Base-by-base conservation (phyloP, 1,140 invertebrate genomes). In the Holcopasites calliopsidis region DNA sequence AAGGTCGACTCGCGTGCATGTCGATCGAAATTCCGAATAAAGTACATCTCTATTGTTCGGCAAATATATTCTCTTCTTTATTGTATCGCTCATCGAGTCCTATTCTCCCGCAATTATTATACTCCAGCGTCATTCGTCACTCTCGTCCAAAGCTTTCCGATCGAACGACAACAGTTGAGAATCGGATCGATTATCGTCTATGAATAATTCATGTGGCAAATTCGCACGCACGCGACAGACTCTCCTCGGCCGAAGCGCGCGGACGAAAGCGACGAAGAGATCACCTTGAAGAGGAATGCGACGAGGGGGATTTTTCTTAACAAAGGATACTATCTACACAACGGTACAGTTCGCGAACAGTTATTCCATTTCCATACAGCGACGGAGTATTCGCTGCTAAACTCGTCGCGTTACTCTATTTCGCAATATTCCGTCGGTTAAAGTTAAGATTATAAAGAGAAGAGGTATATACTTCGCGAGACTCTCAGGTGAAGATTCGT, bases 251-350 rank as follows among this genome's bases (percentile, higher is more conserved):
- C 49, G 40, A 62, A 42, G 18, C 50, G 21, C 26, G 58, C 57
- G 57, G 18, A 44, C 6, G 42, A 65, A 52, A 64, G 33, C 71
- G 50, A 55, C 55, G 52, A 65, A 64, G 71, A 42, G 61, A 73
- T 73, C 60, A 73, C 71, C 71, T 73, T 73, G 71, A 65, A 44
- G 28, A 42, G 47, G 61, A 65, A 73, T 73, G 71, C 35, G 61
- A 73, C 52, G 55, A 65, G 23, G n/a, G 13, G 18, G 42, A 50
- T n/a, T 28, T 50, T 64, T 42, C 50, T 54, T 3, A 31, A 35
- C 13, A 35, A n/a, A 4, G 23, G 70, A 72, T 72, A 62, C 31
- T n/a, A 73, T 55, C 70, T 52, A 38, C 50, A 72, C 61, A 10
- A 18, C 57, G 55, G 55, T 62, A 44, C 49, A 42, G 21, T 2